phyloP scores from a whole-genome alignment of 2,888 invertebrate genomes.

The Oscheius onirici region DNA sequence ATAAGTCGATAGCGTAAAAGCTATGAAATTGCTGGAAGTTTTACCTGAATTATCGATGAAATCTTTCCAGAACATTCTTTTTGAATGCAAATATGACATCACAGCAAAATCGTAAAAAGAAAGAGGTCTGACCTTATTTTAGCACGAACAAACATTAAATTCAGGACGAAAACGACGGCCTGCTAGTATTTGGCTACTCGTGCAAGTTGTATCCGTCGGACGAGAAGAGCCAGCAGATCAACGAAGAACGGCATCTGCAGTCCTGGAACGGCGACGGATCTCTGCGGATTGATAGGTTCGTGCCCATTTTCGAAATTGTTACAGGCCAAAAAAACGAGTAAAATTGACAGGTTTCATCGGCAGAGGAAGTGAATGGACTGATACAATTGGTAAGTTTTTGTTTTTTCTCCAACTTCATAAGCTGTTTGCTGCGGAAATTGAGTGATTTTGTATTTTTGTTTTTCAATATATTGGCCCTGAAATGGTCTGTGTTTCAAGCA shows the following conservation, averaged over 20 bases:
- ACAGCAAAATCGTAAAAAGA: constrained; percentile 10
- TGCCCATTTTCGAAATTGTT: background rate
- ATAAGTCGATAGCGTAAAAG: too few species aligned
- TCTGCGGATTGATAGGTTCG: constrained; percentile 50
- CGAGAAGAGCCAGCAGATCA: constrained; percentile 44
- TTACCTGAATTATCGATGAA: too few species aligned
- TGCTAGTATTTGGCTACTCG: constrained; percentile 60
- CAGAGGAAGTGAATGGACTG: background rate
- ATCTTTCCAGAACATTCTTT: background rate
- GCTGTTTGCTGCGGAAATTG: too few species aligned
- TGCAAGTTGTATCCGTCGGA: constrained; percentile 53
- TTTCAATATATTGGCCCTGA: too few species aligned
- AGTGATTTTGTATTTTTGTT: too few species aligned
- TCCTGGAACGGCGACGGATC: constrained; percentile 59
- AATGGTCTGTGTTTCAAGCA: too few species aligned
- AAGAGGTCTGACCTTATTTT: constrained; percentile 1
- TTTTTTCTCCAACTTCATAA: too few species aligned
- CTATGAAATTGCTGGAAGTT: too few species aligned
- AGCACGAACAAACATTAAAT: background rate
- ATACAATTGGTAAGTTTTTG: constrained; percentile 5
- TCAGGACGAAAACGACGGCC: constrained; percentile 19
- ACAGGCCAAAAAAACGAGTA: constrained; percentile 4
- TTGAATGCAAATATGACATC: background rate
- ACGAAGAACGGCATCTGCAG: constrained; percentile 59
- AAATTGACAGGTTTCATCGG: constrained; percentile 2